phyloP scores from a whole-genome alignment of 2,113 vertebrate genomes.

The Dromas ardeola region DNA sequence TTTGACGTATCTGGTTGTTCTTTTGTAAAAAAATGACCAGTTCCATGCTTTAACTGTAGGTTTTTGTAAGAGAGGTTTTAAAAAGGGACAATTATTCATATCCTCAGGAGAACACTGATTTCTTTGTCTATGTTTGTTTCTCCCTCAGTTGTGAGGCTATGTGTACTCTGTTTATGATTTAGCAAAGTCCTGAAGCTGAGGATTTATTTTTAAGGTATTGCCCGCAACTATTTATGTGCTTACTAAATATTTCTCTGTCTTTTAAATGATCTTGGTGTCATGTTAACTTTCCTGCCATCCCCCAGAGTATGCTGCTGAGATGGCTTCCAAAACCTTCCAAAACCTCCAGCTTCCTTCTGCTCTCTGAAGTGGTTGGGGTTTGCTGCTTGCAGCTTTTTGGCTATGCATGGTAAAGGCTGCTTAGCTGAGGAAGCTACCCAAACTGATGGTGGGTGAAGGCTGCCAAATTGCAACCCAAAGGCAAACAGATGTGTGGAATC shows the following conservation, averaged over 20 bases:
- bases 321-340: background rate
- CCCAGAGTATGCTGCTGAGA: background rate
- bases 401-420: background rate
- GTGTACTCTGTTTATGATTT: background rate
- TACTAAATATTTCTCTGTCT: background rate
- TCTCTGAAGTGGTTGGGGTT: background rate
- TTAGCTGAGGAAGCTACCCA: background rate
- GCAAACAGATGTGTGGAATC: background rate
- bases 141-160: background rate
- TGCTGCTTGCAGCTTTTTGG: background rate
- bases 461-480: background rate
- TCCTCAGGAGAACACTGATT: background rate
- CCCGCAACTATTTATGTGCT: background rate
- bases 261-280: background rate
- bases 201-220: background rate
- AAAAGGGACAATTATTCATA: background rate
- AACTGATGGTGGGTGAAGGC: background rate
- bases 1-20: fast-evolving
- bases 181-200: background rate
- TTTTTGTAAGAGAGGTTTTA: background rate
- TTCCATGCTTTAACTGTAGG: background rate
- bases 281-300: background rate
- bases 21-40: background rate
- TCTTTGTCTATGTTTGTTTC: background rate
- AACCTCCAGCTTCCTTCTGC: background rate